phyloP scores from a whole-genome alignment of 2,113 vertebrate genomes.

The Balaenoptera acutorostrata region DNA sequence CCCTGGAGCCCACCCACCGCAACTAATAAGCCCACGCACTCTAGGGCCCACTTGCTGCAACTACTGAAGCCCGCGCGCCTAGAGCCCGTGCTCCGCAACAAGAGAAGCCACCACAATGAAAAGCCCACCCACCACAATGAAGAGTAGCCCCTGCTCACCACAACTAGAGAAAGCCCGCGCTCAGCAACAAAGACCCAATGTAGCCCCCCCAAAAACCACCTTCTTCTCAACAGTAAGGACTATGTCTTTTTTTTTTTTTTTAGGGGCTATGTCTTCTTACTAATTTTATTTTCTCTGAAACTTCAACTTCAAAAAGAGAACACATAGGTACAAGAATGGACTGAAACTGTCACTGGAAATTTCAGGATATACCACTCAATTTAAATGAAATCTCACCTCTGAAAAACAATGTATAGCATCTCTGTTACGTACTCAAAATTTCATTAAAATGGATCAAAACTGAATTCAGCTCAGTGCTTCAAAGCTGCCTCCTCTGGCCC shows the following conservation, averaged over 20 bases:
- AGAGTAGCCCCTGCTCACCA: too few relatives aligned
- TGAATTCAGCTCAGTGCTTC: not conserved
- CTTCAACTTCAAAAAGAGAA: slow-evolving; percentile 35
- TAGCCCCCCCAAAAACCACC: not conserved
- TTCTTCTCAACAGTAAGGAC: slow-evolving; percentile 10
- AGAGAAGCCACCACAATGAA: too few relatives aligned
- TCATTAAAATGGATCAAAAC: not conserved
- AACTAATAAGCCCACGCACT: too few relatives aligned
- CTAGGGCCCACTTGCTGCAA: too few relatives aligned
- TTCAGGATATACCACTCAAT: not conserved
- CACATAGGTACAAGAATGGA: not conserved
- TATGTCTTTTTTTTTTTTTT: not conserved
- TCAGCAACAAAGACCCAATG: too few relatives aligned
- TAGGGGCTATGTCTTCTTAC: not conserved
- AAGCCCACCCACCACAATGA: too few relatives aligned
- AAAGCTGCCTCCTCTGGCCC: not conserved
- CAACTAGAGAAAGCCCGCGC: too few relatives aligned
- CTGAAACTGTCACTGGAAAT: not conserved
- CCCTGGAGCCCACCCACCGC: too few relatives aligned
- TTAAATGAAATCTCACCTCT: slow-evolving; percentile 3
- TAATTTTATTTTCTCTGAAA: not conserved
- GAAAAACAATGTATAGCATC: not conserved
- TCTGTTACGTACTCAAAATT: not conserved
- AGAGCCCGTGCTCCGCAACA: too few relatives aligned
- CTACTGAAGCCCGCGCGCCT: too few relatives aligned